Percentiles rank a stretch among this genome's conserved stretches.
These are phyloP conservation scores for Vandiemenella viatica DNA, from an alignment of 2,888 invertebrate genomes.

Conservation along the genomic window DNA sequence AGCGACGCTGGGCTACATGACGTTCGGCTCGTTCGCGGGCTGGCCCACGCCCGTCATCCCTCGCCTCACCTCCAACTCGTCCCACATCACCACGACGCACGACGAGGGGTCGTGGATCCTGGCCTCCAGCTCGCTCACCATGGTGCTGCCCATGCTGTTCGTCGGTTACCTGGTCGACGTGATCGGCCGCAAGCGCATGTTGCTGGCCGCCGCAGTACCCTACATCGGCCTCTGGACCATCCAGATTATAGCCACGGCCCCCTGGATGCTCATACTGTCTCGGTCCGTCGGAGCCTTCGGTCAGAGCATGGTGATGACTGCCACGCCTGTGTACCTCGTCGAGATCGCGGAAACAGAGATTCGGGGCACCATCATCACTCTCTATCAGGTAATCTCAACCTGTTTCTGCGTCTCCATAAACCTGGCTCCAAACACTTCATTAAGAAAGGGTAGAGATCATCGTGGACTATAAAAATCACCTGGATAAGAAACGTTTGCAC, in stretches of 20 bases:
- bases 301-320: conserved; percentile 31
- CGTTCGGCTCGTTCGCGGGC: conserved; percentile 17
- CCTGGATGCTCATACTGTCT: conserved; percentile 26
- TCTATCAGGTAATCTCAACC: conserved; percentile 32
- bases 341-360: conserved; percentile 41
- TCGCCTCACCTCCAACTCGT: conserved; percentile 20
- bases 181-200: conserved; percentile 23
- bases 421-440: too few relatives aligned
- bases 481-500: too few relatives aligned
- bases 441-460: too few relatives aligned
- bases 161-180: conserved; percentile 20
- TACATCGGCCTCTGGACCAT: conserved; percentile 24
- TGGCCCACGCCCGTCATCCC: conserved; percentile 26
- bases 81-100: conserved; percentile 21
- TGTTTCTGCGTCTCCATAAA: conserved; percentile 25
- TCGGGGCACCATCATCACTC: conserved; percentile 38
- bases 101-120: conserved; percentile 24
- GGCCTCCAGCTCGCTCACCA: neutral
- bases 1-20: neutral
- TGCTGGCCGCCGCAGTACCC: conserved; percentile 23
- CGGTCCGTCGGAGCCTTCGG: conserved; percentile 32
- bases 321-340: conserved; percentile 40
- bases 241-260: conserved; percentile 21
- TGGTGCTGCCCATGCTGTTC: conserved; percentile 14
- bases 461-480: too few relatives aligned